These are phyloP conservation scores for Ganaspis brasiliensis DNA, from an alignment of 2,888 invertebrate species.

Conservation along the genomic window DNA sequence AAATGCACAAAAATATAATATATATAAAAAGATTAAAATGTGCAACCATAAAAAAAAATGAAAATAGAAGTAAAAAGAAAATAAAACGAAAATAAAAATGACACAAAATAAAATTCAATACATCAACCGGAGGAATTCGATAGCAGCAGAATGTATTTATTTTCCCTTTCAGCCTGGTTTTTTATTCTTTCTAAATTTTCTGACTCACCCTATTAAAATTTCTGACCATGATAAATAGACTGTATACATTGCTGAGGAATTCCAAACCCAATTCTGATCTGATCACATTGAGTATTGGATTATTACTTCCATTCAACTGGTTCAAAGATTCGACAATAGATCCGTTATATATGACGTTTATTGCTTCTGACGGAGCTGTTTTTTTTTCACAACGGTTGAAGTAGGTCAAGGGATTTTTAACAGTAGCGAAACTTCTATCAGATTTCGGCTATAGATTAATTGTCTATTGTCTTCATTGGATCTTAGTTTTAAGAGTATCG, in stretches of 20 bases:
- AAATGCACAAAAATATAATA: too few species aligned
- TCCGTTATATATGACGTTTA: conserved; percentile 24
- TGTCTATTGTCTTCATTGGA: conserved; percentile 8
- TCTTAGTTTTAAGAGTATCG: conserved; percentile 5
- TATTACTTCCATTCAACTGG: not conserved
- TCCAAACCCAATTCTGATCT: not conserved
- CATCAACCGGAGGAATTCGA: not conserved
- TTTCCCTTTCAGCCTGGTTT: not conserved
- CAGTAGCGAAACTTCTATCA: conserved; percentile 35
- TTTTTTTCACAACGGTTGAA: conserved; percentile 11
- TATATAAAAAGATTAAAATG: too few species aligned
- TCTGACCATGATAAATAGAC: not conserved
- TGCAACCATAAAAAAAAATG: too few species aligned
- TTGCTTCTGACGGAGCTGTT: conserved; percentile 19
- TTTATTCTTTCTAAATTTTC: not conserved
- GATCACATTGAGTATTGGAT: not conserved
- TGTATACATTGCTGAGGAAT: not conserved
- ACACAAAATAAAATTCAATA: not conserved
- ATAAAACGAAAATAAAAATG: too few species aligned
- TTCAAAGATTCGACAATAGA: conserved; percentile 22
- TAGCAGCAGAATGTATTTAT: not conserved
- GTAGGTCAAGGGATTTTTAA: conserved; percentile 33
- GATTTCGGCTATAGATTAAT: conserved; percentile 25
- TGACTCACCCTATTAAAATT: not conserved
- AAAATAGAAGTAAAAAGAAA: too few species aligned